Evolutionary conservation across 2,113 vertebrate species (phyloP).

Genomic region (Cygnus buccinator): DNA sequence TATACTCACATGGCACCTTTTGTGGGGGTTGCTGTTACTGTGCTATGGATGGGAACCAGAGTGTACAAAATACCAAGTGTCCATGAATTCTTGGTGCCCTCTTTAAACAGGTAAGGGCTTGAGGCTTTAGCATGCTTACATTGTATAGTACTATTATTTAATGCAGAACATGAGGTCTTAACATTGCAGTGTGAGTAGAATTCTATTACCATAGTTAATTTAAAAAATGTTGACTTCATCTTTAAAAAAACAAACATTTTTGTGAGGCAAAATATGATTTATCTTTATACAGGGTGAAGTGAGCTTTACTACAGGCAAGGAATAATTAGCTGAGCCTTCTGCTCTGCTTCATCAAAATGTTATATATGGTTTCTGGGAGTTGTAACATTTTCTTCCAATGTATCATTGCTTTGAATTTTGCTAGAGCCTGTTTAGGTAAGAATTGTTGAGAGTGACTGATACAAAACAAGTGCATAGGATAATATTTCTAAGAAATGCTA

Average conservation of each 20-base stretch:
- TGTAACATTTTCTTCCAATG: background rate
- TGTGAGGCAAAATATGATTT: background rate
- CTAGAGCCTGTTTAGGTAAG: background rate
- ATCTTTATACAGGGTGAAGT: background rate
- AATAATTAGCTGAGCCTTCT: conserved; percentile 5
- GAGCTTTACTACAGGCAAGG: background rate
- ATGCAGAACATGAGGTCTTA: background rate
- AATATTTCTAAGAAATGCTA: background rate
- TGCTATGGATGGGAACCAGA: background rate
- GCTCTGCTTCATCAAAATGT: background rate
- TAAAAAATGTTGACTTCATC: background rate
- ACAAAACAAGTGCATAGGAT: background rate
- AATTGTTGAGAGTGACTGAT: background rate
- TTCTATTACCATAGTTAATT: background rate
- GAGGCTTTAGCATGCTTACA: background rate
- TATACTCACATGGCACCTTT: background rate
- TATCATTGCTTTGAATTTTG: background rate
- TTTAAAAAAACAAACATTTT: conserved; percentile 8
- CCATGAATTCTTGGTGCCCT: background rate
- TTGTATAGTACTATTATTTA: background rate
- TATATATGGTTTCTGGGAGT: background rate
- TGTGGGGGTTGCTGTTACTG: background rate
- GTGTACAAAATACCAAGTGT: background rate
- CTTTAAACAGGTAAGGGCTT: background rate
- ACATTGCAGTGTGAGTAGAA: background rate